Evolutionary conservation across 2,113 vertebrate species (phyloP).

Genomic region (Thalassarche chlororhynchos): DNA sequence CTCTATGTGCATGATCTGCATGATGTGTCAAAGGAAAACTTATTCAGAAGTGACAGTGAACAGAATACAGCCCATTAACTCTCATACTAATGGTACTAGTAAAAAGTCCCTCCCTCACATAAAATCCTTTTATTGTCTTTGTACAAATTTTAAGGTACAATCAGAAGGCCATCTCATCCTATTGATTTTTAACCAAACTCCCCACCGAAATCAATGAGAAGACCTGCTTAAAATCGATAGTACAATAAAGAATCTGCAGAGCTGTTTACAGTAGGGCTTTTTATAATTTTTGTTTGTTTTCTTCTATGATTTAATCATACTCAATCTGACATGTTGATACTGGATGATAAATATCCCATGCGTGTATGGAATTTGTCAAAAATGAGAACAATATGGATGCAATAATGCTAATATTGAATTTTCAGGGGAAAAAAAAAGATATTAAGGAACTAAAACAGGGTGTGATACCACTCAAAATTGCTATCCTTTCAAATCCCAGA

Average conservation of each 20-base stretch:
- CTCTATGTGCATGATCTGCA: background rate
- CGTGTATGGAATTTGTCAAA: background rate
- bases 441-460: background rate
- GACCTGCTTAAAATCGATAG: background rate
- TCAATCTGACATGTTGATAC: background rate
- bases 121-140: background rate
- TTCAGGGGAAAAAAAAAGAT: background rate
- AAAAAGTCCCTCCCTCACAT: background rate
- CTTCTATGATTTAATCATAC: background rate
- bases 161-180: background rate
- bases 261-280: background rate
- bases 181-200: constrained; percentile 5
- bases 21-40: background rate
- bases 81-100: background rate
- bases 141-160: background rate
- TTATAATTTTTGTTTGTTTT: background rate
- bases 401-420: background rate
- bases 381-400: background rate
- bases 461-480: background rate
- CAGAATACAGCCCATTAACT: background rate
- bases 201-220: background rate
- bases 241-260: background rate
- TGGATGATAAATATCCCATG: background rate
- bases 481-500: background rate
- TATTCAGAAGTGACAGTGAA: background rate